Evolutionary conservation across 2,797 vertebrate species (phyloP).

Genomic region (Melanotaenia pygmaea): DNA sequence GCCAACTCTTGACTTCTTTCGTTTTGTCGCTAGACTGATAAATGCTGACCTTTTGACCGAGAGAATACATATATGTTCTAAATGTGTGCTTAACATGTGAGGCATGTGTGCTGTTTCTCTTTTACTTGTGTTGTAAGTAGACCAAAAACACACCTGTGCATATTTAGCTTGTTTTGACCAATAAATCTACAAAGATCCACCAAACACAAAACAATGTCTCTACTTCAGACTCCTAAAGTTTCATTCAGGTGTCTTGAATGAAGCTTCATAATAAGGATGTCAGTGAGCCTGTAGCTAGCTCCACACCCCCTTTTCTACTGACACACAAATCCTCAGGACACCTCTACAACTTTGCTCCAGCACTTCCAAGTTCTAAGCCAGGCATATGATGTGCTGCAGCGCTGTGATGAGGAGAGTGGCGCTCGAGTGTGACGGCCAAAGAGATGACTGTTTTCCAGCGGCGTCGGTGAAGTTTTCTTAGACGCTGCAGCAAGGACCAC

Average conservation of each 20-base stretch:
- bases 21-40: conserved; percentile 50
- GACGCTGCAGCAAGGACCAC: conserved; percentile 85
- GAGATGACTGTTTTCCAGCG: conserved; percentile 87
- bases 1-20: conserved; percentile 19
- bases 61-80: conserved; percentile 35
- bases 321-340: conserved; percentile 30
- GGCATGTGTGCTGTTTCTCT: conserved; percentile 45
- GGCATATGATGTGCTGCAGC: conserved; percentile 66
- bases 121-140: conserved; percentile 26
- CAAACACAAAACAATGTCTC: conserved; percentile 44
- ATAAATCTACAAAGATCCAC: conserved; percentile 64
- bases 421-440: conserved; percentile 89
- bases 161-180: conserved; percentile 19
- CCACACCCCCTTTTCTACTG: conserved; percentile 11
- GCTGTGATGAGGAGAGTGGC: conserved; percentile 73
- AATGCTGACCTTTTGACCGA: conserved; percentile 61
- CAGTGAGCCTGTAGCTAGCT: conserved; percentile 42
- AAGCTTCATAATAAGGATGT: conserved; percentile 42
- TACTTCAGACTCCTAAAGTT: conserved; percentile 20
- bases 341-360: conserved; percentile 33
- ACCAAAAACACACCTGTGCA: conserved; percentile 63
- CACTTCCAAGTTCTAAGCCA: conserved; percentile 51
- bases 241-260: conserved; percentile 22
- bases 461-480: conserved; percentile 54
- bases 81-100: conserved; percentile 50